phyloP scores from a whole-genome alignment of 2,797 vertebrate species.

The Syngnathus acus region DNA sequence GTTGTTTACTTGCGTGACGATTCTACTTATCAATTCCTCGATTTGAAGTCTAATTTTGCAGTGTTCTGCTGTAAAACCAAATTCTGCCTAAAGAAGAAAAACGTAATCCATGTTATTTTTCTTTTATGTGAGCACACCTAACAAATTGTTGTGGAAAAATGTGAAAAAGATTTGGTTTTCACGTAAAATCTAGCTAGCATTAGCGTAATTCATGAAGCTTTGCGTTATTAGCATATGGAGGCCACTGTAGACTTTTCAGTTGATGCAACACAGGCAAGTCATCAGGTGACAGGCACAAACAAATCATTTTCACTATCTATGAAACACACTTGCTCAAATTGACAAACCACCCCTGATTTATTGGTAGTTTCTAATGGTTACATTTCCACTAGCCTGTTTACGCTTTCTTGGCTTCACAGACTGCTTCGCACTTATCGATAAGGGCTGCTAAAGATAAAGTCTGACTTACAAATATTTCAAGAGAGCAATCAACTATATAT shows the following conservation, averaged over 20 bases:
- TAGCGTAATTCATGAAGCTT: neutral
- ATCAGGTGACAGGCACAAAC: neutral
- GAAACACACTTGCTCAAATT: neutral
- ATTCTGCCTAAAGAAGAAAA: neutral
- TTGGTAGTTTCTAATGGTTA: neutral
- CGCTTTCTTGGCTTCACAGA: slow-evolving; percentile 31
- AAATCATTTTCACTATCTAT: neutral
- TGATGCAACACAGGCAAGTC: slow-evolving; percentile 1
- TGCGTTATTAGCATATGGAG: neutral
- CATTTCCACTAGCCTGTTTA: slow-evolving; percentile 20
- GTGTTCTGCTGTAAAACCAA: neutral
- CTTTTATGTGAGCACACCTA: neutral
- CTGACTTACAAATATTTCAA: slow-evolving; percentile 29
- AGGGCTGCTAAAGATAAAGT: slow-evolving; percentile 17
- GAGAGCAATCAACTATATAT: slow-evolving; percentile 19
- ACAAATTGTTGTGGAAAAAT: neutral
- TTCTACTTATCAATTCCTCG: no score
- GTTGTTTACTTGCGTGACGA: no score
- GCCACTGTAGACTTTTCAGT: slow-evolving; percentile 1
- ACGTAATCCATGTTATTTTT: no score
- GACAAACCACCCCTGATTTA: neutral
- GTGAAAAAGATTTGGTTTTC: neutral
- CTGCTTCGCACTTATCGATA: slow-evolving; percentile 16
- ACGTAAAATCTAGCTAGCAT: neutral
- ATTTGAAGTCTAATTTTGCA: neutral